phyloP scores from a whole-genome alignment of 2,113 vertebrate genomes.

The Perca fluviatilis region DNA sequence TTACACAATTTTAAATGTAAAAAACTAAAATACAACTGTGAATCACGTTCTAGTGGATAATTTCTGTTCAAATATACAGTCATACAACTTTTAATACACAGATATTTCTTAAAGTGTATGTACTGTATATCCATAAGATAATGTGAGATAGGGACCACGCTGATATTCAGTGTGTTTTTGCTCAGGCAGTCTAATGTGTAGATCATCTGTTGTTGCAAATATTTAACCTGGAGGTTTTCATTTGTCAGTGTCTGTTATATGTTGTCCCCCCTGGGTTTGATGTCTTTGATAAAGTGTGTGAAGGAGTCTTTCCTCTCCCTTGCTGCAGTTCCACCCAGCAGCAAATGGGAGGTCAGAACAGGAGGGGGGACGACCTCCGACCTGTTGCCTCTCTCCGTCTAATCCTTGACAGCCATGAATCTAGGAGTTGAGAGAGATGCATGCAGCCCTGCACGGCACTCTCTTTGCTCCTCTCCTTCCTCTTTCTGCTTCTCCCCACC shows the following conservation, averaged over 20 bases:
- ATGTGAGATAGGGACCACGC: neutral
- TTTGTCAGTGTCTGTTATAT: neutral
- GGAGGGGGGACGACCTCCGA: slow-evolving; percentile 41
- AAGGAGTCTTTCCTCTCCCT: slow-evolving; percentile 2
- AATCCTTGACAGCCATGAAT: slow-evolving; percentile 59
- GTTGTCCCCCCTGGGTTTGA: neutral
- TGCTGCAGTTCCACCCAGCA: slow-evolving; percentile 5
- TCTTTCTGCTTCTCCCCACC: slow-evolving; percentile 13
- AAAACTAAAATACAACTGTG: too few relatives aligned
- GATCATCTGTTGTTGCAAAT: neutral
- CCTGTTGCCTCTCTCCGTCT: slow-evolving; percentile 23
- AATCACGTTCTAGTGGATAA: too few relatives aligned
- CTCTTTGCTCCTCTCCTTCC: slow-evolving; percentile 14
- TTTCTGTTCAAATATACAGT: too few relatives aligned
- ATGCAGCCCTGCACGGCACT: slow-evolving; percentile 13
- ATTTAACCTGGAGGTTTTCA: neutral
- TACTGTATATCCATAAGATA: neutral
- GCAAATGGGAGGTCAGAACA: slow-evolving; percentile 14
- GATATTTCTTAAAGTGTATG: too few relatives aligned
- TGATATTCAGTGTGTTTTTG: neutral
- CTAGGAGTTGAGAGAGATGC: slow-evolving; percentile 39
- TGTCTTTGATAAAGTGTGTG: slow-evolving; percentile 30
- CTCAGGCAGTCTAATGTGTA: neutral
- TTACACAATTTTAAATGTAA: too few relatives aligned
- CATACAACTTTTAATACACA: too few relatives aligned